phyloP scores from a whole-genome alignment of 2,888 invertebrate genomes.

The Spodoptera exigua region DNA sequence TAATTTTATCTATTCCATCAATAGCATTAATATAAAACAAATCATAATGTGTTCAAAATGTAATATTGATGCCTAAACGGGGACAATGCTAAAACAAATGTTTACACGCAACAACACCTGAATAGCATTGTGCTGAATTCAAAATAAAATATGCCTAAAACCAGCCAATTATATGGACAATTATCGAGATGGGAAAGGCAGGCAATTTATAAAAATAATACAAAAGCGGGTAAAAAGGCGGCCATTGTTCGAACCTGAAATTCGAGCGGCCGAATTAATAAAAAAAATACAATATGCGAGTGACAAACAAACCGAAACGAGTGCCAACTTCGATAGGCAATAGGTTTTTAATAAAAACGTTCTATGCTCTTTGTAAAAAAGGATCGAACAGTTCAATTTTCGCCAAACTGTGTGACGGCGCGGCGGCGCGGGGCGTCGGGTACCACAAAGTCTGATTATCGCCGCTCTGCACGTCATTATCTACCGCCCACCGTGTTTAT shows the following conservation, averaged over 20 bases:
- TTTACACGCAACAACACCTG: constrained; percentile 44
- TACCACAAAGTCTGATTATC: constrained; percentile 87
- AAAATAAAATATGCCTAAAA: constrained; percentile 78
- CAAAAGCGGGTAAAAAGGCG: constrained; percentile 70
- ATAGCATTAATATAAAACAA: neutral
- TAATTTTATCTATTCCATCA: too few species aligned
- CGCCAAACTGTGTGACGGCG: constrained; percentile 75
- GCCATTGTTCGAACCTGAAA: constrained; percentile 60
- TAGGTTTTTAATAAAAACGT: constrained; percentile 71
- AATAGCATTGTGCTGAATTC: constrained; percentile 62
- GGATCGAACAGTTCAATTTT: constrained; percentile 76
- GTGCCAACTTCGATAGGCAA: constrained; percentile 68
- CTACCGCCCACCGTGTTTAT: constrained; percentile 88
- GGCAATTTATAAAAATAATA: constrained; percentile 78
- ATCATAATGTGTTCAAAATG: constrained; percentile 12
- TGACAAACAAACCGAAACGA: constrained; percentile 74
- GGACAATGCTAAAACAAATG: constrained; percentile 29
- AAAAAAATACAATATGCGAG: constrained; percentile 73
- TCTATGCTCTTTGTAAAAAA: constrained; percentile 62
- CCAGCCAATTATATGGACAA: constrained; percentile 86
- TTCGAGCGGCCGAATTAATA: constrained; percentile 63
- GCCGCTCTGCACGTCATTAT: constrained; percentile 84
- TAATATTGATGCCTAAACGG: constrained; percentile 14
- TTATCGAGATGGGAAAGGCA: constrained; percentile 78
- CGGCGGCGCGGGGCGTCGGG: constrained; percentile 79